Percentiles rank a stretch among this genome's conserved stretches.
Evolutionary conservation across 2,888 invertebrate genomes (phyloP).

Genomic region (Parascotia fuliginaria): DNA sequence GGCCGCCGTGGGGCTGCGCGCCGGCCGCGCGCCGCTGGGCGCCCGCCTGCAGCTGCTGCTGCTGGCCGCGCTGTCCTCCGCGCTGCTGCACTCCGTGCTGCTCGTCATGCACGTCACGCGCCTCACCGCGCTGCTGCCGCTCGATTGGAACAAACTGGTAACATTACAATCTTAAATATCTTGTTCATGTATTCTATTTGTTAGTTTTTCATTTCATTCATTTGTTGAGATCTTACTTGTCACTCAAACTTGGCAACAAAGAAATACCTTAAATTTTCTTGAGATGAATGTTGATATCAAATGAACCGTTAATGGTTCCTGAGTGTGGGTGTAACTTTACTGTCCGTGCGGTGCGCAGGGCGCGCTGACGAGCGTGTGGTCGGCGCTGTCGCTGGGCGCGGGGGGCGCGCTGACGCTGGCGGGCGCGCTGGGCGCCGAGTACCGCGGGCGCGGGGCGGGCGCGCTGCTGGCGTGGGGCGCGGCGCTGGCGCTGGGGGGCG

Average conservation of each 20-base stretch:
- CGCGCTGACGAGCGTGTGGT: slow-evolving; percentile 14
- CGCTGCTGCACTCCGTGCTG: slow-evolving; percentile 71
- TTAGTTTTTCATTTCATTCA: too few species aligned
- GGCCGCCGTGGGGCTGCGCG: slow-evolving; percentile 60
- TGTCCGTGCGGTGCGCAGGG: slow-evolving; percentile 3
- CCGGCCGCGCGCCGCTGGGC: slow-evolving; percentile 55
- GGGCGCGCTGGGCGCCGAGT: slow-evolving; percentile 54
- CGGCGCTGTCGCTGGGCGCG: slow-evolving; percentile 47
- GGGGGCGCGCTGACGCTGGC: slow-evolving; percentile 61
- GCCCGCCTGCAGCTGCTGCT: slow-evolving; percentile 66
- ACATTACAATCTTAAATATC: too few species aligned
- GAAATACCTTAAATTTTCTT: too few species aligned
- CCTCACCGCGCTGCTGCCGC: slow-evolving; percentile 72
- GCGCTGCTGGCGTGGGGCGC: slow-evolving; percentile 51
- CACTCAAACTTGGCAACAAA: too few species aligned
- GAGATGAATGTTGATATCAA: too few species aligned
- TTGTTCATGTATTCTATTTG: too few species aligned
- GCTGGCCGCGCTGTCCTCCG: slow-evolving; percentile 70
- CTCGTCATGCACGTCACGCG: slow-evolving; percentile 69
- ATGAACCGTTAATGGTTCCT: too few species aligned
- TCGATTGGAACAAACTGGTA: slow-evolving; percentile 70
- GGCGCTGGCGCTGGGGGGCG: slow-evolving; percentile 44
- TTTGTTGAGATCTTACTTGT: too few species aligned
- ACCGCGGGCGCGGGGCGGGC: slow-evolving; percentile 50
- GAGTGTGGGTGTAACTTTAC: background rate